phyloP scores from a whole-genome alignment of 2,113 vertebrate genomes.

The Hypomesus transpacificus region DNA sequence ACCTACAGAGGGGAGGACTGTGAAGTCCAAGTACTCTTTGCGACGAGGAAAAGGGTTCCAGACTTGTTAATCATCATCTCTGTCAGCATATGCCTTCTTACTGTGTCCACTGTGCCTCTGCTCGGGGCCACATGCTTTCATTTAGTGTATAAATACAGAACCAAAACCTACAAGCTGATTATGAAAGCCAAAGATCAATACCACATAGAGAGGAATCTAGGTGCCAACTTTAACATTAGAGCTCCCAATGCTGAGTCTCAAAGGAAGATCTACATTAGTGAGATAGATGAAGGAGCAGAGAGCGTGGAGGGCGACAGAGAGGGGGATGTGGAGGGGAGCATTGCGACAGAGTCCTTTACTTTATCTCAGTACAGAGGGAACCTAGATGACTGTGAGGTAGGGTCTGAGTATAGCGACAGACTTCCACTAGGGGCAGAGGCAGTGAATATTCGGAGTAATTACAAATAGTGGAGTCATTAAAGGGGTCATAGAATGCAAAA shows the following conservation, averaged over 20 bases:
- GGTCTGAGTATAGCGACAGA: conserved; percentile 90
- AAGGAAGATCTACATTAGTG: conserved; percentile 77
- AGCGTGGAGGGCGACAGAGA: conserved; percentile 59
- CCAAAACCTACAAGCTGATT: conserved; percentile 92
- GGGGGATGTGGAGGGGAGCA: conserved; percentile 74
- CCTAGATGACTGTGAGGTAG: conserved; percentile 84
- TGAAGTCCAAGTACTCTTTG: conserved; percentile 90
- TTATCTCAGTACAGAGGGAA: conserved; percentile 81
- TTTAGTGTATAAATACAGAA: conserved; percentile 88
- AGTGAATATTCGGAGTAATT: conserved; percentile 84
- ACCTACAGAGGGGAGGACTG: conserved; percentile 83
- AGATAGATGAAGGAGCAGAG: conserved; percentile 66
- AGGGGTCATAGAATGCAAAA: background rate
- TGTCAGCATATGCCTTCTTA: conserved; percentile 89
- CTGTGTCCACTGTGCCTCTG: conserved; percentile 90
- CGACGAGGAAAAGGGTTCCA: conserved; percentile 85
- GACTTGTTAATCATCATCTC: conserved; percentile 91
- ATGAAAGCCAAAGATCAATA: conserved; percentile 85
- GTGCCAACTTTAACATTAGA: conserved; percentile 78
- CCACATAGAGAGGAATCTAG: conserved; percentile 85
- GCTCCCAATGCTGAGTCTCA: conserved; percentile 81
- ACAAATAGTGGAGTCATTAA: conserved; percentile 81
- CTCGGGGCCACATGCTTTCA: conserved; percentile 94
- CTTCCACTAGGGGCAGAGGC: conserved; percentile 92
- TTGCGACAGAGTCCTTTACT: conserved; percentile 75